A percentile compares a stretch with the other conserved stretches of the same genome.
Conservation (phyloP, 2,888 invertebrate genomes). For the Athrips mouffetella region DNA sequence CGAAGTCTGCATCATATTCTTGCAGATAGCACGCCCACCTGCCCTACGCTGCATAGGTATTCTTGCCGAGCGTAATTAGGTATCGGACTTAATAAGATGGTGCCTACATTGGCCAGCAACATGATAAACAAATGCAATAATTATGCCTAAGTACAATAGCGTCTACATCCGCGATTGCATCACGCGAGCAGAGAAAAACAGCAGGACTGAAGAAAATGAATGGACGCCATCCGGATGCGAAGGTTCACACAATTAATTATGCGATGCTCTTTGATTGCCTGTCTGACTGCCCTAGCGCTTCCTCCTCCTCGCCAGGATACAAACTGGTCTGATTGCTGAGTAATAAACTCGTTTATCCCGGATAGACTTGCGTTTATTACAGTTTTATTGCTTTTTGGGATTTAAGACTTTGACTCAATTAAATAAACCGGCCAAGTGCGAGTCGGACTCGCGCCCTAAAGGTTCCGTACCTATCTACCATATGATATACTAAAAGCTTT, state of each 20-base stretch:
- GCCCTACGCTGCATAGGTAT: too few species aligned
- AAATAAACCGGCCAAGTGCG: too few species aligned
- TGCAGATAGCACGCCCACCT: too few species aligned
- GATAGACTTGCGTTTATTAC: conserved; percentile 27
- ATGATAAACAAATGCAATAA: conserved; percentile 25
- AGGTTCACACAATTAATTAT: conserved; percentile 63
- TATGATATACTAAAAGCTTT: too few species aligned
- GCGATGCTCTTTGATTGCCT: conserved; percentile 32
- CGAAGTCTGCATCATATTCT: too few species aligned
- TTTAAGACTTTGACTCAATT: too few species aligned
- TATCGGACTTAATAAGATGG: too few species aligned
- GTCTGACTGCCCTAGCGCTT: conserved; percentile 49
- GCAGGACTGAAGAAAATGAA: conserved; percentile 60
- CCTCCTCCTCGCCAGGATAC: conserved; percentile 53
- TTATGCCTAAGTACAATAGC: conserved; percentile 22
- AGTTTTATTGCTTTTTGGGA: background rate
- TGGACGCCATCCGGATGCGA: conserved; percentile 66
- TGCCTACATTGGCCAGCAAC: conserved; percentile 18
- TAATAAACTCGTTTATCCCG: conserved; percentile 40
- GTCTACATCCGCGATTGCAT: conserved; percentile 64
- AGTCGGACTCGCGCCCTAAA: too few species aligned
- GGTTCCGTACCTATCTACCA: too few species aligned
- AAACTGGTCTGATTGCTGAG: conserved; percentile 51
- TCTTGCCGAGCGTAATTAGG: too few species aligned
- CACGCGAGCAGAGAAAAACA: conserved; percentile 65